These are phyloP conservation scores for Cyclina sinensis DNA, from an alignment of 1,140 invertebrate genomes.

Conservation along the genomic window DNA sequence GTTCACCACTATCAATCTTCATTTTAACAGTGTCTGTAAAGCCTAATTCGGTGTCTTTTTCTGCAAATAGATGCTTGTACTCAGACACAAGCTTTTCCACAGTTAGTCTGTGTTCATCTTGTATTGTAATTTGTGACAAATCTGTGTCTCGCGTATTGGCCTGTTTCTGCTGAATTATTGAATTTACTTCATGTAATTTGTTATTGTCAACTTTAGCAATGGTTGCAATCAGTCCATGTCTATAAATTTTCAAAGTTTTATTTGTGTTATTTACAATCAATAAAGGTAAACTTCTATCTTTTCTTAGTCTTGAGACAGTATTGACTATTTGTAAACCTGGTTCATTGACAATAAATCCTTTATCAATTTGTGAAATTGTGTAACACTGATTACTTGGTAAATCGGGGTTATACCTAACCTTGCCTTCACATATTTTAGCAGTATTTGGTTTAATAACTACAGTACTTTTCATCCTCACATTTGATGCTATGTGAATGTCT, in stretches of 20 bases:
- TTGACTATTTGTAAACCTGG: slow-evolving; percentile 61
- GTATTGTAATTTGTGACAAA: background rate
- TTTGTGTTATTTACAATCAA: slow-evolving; percentile 60
- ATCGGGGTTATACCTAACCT: background rate
- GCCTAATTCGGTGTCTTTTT: slow-evolving; percentile 46
- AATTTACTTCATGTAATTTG: background rate
- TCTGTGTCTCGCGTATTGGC: background rate
- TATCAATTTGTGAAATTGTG: background rate
- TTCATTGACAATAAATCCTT: slow-evolving; percentile 44
- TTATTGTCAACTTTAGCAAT: background rate
- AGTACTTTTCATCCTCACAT: background rate
- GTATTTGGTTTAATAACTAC: slow-evolving; percentile 19
- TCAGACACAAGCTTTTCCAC: background rate
- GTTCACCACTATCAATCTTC: slow-evolving; percentile 64
- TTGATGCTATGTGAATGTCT: slow-evolving; percentile 43
- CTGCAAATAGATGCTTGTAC: slow-evolving; percentile 24
- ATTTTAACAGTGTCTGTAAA: slow-evolving; percentile 64
- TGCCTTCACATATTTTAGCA: background rate
- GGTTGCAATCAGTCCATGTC: background rate
- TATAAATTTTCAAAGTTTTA: slow-evolving; percentile 20
- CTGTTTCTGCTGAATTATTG: background rate
- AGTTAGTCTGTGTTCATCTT: background rate
- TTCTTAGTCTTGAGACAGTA: slow-evolving; percentile 16
- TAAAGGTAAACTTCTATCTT: slow-evolving; percentile 36
- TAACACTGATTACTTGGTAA: background rate